Percentiles rank a stretch among this genome's conserved stretches.
Conservation (phyloP, 2,113 vertebrate species). For the Mystacornis crossleyi region DNA sequence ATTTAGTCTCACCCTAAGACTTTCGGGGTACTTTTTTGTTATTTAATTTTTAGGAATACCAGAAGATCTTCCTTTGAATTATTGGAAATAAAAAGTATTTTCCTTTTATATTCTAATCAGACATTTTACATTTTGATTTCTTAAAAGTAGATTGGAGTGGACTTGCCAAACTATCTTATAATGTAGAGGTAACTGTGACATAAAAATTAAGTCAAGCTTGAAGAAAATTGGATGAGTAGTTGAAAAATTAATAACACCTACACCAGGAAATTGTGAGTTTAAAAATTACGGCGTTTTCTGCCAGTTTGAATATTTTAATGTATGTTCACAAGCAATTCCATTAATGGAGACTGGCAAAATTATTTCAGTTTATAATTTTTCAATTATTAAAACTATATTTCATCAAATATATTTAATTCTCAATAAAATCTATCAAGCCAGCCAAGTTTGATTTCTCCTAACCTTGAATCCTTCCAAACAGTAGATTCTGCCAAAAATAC, state of each 20-base stretch:
- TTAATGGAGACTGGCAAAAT: neutral
- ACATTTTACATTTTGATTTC: neutral
- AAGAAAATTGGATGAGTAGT: slow-evolving; percentile 13
- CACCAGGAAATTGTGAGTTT: neutral
- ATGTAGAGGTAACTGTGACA: neutral
- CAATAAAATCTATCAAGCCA: slow-evolving; percentile 9
- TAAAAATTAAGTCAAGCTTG: slow-evolving; percentile 25
- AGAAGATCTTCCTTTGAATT: neutral
- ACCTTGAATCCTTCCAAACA: slow-evolving; percentile 31
- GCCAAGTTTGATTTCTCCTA: neutral
- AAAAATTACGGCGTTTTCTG: neutral
- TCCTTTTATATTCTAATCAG: neutral
- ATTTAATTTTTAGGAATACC: neutral
- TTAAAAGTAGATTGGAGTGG: neutral
- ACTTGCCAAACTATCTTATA: neutral
- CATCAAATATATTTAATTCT: neutral
- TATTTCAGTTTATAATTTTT: neutral
- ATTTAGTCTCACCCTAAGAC: neutral
- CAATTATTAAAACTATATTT: neutral
- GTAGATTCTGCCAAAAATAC: slow-evolving; percentile 53
- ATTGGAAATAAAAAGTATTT: neutral
- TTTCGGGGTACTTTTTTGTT: neutral
- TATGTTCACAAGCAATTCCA: neutral
- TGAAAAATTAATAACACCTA: slow-evolving; percentile 34
- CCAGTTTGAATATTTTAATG: neutral